Evolutionary conservation across 92 coral and sea anemone species (phyloP), one percentile per base, ranked within the genome.

Genomic region (Pocillopora meandrina): DNA sequence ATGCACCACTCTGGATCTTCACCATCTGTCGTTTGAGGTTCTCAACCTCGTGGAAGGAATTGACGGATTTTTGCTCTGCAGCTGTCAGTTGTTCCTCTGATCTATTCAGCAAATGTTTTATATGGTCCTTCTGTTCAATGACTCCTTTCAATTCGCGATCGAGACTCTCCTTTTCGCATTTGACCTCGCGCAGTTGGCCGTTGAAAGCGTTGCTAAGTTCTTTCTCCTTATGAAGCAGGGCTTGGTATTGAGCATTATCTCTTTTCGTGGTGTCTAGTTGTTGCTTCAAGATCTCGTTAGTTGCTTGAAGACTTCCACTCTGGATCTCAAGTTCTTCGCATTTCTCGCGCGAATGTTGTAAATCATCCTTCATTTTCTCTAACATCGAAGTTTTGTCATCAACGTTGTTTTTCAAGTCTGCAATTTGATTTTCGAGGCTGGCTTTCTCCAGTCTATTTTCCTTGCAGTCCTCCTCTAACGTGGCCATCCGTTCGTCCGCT

Each of bases 1-100:
- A 94, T 34, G 95, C 92, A 71, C 89, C 76, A 61, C 95, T 94
- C 82, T 94, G 95, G 3, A 92, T 75, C 80, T 94, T 92, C 55
- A 93, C 58, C 76, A 83, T 78, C 69, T 94, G 92, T 60, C 98
- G 84, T 81, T 94, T 94, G 13, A 94, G 84, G 18, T 83, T 82
- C 23, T 94, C 98, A 19, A 71, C 79, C 64, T 94, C 98, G 52
- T 92, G 98, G 89, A 94, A 94, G 7, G 92, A 64, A 49, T 87
- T 94, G 21, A 80, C 92, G 1, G 89, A 72, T 49, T 88, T 79
- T 17, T 87, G 90, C 72, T 92, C 93, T 0, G 92, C 93, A 10
- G 74, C 89, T 26, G 87, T 81, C 57, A 92, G 90, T 12, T 83
- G 87, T 14, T 66, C 86, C 35, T 92, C 92, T 12, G 90, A 73